Base-by-base conservation (phyloP, 2,797 vertebrate species). In the Anguilla obscura region DNA sequence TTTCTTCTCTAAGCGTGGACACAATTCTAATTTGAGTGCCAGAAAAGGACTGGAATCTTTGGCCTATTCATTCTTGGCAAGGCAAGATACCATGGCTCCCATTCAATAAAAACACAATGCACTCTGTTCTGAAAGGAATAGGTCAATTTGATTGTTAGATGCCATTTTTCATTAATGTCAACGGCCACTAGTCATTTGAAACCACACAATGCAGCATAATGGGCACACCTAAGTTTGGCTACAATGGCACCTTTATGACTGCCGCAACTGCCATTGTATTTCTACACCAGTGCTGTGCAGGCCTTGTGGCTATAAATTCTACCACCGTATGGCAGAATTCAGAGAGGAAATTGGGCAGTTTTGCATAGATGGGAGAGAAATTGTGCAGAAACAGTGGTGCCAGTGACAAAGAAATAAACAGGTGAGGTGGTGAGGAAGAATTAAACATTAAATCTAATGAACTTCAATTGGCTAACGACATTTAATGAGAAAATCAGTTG, bases 41-140 rank as follows among this genome's bases (percentile, higher is more conserved):
- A 40, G 33, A 79, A 76, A 50, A 24, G 4, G 12, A 1, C 76
- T 12, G 9, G 8, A 9, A 48, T 82, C 40, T 82, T 10, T 40
- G 36, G 33, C 5, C 16, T 21, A 48, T 9, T 82, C 45, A 82
- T 12, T 82, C 79, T 50, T 82, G 40, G 79, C 21, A 50, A 1
- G 9, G 40, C 18, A 82, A 82, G 45, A 50, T 82, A 50, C 40
- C 21, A 12, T 9, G 79, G 79, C 40, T 5, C n/a, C 18, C 6
- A 82, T 48, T 82, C 79, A 82, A 82, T 50, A 8, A 24, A 24
- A 50, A 45, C 40, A 82, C 40, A 48, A n/a, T 82, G 21, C 16
- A n/a, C 40, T 50, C 33, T n/a, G 71, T 82, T 18, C 79, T 82
- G 79, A 48, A 50, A 82, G 45, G 36, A 82, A 82, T 48, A 82